A percentile compares a stretch with the other conserved stretches of the same genome.
phyloP scores from a whole-genome alignment of 1,140 invertebrate genomes.

The Aporrectodea caliginosa region DNA sequence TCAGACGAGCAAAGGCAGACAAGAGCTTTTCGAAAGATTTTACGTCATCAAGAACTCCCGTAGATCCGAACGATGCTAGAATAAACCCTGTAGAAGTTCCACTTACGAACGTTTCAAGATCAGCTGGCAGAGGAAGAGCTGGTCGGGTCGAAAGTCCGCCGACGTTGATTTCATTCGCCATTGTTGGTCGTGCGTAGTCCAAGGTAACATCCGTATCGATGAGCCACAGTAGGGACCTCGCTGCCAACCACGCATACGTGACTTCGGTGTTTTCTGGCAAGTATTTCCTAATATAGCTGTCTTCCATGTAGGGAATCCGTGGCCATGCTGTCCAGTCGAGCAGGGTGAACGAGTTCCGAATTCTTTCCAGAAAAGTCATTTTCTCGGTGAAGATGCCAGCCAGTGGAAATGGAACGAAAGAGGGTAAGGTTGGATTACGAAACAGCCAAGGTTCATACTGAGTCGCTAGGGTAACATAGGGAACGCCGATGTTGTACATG shows the following conservation, averaged over 20 bases:
- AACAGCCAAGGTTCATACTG: background rate
- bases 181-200: background rate
- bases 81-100: background rate
- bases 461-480: background rate
- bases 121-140: background rate
- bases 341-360: background rate
- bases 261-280: background rate
- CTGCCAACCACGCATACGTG: background rate
- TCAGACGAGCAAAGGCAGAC: background rate
- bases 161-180: background rate
- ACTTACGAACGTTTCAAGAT: background rate
- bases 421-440: background rate
- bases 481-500: background rate
- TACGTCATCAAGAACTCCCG: background rate
- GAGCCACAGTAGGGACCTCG: background rate
- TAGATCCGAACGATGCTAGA: background rate
- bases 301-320: background rate
- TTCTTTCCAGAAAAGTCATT: background rate
- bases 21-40: background rate
- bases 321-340: background rate
- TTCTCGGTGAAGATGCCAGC: background rate
- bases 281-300: background rate
- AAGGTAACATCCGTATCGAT: background rate
- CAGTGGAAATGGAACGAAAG: background rate
- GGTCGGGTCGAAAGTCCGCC: background rate